Evolutionary conservation across 1,140 invertebrate genomes (phyloP).

Genomic region (Diprion similis): DNA sequence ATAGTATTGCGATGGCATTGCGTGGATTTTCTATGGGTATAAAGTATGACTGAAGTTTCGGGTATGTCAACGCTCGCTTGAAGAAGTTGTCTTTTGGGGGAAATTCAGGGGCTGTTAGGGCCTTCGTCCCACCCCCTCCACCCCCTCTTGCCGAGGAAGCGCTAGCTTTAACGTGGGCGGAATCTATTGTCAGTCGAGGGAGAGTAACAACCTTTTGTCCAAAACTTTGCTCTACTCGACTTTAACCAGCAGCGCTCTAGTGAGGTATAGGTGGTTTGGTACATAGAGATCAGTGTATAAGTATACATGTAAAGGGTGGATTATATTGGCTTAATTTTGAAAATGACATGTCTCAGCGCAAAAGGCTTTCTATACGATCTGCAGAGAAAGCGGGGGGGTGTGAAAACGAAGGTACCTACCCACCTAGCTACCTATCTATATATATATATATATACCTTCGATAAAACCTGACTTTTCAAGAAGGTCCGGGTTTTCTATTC

Average conservation of each 20-base stretch:
- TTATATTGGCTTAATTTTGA: slow-evolving; percentile 42
- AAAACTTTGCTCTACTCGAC: background rate
- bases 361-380: no score
- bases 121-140: no score
- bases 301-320: background rate
- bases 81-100: slow-evolving; percentile 46
- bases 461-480: no score
- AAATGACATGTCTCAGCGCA: slow-evolving; percentile 29
- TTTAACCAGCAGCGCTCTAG: background rate
- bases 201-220: background rate
- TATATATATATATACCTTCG: no score
- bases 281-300: no score
- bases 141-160: background rate
- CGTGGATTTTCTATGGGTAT: slow-evolving; percentile 16
- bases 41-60: slow-evolving; percentile 50
- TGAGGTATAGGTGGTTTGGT: background rate
- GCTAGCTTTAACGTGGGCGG: slow-evolving; percentile 30
- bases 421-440: no score
- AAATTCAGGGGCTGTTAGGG: background rate
- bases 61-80: slow-evolving; percentile 40
- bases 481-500: no score
- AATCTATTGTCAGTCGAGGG: slow-evolving; percentile 39
- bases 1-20: no score
- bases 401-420: background rate
- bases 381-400: background rate